These are phyloP conservation scores for Sminthurinus aureus DNA, from an alignment of 2,888 invertebrate species.

Conservation along the genomic window DNA sequence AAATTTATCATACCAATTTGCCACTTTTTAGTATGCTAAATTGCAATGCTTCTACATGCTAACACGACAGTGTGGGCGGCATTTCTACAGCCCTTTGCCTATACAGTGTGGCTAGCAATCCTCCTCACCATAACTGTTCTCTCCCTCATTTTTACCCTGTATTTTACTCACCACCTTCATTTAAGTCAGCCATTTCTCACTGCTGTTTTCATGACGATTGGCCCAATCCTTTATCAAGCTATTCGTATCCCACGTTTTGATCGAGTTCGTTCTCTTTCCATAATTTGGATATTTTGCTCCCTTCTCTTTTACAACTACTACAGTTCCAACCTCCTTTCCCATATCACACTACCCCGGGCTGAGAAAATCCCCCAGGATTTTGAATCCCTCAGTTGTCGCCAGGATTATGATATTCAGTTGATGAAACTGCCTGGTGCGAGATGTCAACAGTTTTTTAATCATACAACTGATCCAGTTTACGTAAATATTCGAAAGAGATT, in stretches of 20 bases:
- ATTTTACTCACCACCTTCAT: too few relatives aligned
- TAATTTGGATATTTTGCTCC: conserved; percentile 12
- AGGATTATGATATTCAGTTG: conserved; percentile 12
- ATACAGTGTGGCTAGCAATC: too few relatives aligned
- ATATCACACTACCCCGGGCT: not conserved
- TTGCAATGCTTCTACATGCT: too few relatives aligned
- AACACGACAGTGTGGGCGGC: too few relatives aligned
- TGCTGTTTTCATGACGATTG: not conserved
- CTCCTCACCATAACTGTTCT: too few relatives aligned
- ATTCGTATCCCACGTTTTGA: not conserved
- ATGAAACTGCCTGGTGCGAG: conserved; percentile 22
- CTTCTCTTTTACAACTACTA: conserved; percentile 9
- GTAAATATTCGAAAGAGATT: not conserved
- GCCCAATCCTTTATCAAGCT: conserved; percentile 1
- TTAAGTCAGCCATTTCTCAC: not conserved
- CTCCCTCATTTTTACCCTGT: too few relatives aligned
- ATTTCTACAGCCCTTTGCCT: too few relatives aligned
- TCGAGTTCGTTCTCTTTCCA: not conserved
- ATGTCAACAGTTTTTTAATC: conserved; percentile 6
- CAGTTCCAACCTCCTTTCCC: conserved; percentile 17
- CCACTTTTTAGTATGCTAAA: too few relatives aligned
- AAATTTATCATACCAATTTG: too few relatives aligned
- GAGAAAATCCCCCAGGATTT: conserved; percentile 19
- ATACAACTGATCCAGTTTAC: conserved; percentile 12
- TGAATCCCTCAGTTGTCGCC: not conserved